phyloP scores from a whole-genome alignment of 2,797 vertebrate species.

The Thalassophryne amazonica region DNA sequence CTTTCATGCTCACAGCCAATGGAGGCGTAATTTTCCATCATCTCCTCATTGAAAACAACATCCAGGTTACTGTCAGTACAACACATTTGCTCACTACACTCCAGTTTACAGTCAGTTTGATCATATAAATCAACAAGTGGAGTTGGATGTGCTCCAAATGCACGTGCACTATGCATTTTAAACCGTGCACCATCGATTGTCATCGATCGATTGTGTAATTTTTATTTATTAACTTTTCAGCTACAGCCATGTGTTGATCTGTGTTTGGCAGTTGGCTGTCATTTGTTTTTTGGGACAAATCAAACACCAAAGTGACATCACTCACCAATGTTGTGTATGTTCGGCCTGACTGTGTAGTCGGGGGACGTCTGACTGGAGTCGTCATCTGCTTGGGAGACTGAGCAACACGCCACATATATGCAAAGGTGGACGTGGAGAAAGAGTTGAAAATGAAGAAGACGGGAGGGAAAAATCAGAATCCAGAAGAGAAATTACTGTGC shows the following conservation, averaged over 20 bases:
- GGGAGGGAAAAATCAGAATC: constrained; percentile 1
- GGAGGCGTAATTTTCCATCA: too few relatives aligned
- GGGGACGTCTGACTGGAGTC: constrained; percentile 87
- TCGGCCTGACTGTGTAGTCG: constrained; percentile 91
- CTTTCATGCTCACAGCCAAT: too few relatives aligned
- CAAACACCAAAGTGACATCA: constrained; percentile 25
- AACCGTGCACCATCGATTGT: too few relatives aligned
- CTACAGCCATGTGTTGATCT: constrained; percentile 26
- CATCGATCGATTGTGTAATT: too few relatives aligned
- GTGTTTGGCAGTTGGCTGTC: constrained; percentile 12
- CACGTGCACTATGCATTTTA: too few relatives aligned
- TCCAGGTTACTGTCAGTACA: too few relatives aligned
- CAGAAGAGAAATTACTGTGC: constrained; percentile 13
- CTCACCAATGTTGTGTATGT: constrained; percentile 94
- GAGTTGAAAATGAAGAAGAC: neutral
- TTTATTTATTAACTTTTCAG: neutral
- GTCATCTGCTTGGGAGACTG: constrained; percentile 89
- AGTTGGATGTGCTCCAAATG: too few relatives aligned
- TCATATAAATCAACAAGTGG: too few relatives aligned
- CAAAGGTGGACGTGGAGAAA: neutral
- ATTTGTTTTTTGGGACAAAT: constrained; percentile 3
- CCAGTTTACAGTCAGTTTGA: too few relatives aligned
- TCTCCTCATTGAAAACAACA: too few relatives aligned
- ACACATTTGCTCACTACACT: too few relatives aligned
- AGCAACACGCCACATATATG: constrained; percentile 33